phyloP scores from a whole-genome alignment of 2,888 invertebrate species.

The Erebia epiphron region DNA sequence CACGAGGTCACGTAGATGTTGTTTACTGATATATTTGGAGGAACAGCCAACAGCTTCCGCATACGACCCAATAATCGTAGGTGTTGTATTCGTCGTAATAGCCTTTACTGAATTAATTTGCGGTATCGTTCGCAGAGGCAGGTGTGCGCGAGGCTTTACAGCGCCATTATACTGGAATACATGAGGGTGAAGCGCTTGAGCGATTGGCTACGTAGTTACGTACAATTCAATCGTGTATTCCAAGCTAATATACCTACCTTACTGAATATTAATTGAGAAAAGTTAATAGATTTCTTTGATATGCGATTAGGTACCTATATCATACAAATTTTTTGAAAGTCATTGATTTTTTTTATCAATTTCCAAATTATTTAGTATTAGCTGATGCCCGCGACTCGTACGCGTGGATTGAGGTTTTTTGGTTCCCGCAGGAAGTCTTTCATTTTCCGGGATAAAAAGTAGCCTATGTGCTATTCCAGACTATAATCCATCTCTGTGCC shows the following conservation, averaged over 20 bases:
- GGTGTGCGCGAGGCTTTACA: slow-evolving; percentile 72
- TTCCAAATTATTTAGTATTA: too few relatives aligned
- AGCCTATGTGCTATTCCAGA: too few relatives aligned
- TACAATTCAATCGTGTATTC: slow-evolving; percentile 13
- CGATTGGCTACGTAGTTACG: slow-evolving; percentile 56
- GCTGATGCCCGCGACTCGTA: too few relatives aligned
- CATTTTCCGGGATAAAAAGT: too few relatives aligned
- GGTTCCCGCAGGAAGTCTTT: too few relatives aligned
- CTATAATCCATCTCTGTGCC: too few relatives aligned
- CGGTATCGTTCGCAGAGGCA: slow-evolving; percentile 60
- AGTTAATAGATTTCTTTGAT: slow-evolving; percentile 2
- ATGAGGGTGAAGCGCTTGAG: slow-evolving; percentile 59
- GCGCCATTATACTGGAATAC: slow-evolving; percentile 64
- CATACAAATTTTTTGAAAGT: slow-evolving; percentile 6
- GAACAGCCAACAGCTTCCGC: slow-evolving; percentile 51
- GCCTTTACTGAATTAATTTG: slow-evolving; percentile 74
- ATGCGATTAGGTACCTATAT: neutral
- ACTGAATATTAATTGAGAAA: slow-evolving; percentile 17
- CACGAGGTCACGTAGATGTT: neutral
- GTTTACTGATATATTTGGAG: slow-evolving; percentile 30
- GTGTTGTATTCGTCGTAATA: slow-evolving; percentile 65
- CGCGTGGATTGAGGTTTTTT: too few relatives aligned
- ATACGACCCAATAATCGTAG: slow-evolving; percentile 57
- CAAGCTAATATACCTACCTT: slow-evolving; percentile 14
- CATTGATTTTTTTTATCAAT: neutral